These are phyloP conservation scores for Clarias macrocephalus DNA, from an alignment of 2,113 vertebrate genomes.

Conservation along the genomic window DNA sequence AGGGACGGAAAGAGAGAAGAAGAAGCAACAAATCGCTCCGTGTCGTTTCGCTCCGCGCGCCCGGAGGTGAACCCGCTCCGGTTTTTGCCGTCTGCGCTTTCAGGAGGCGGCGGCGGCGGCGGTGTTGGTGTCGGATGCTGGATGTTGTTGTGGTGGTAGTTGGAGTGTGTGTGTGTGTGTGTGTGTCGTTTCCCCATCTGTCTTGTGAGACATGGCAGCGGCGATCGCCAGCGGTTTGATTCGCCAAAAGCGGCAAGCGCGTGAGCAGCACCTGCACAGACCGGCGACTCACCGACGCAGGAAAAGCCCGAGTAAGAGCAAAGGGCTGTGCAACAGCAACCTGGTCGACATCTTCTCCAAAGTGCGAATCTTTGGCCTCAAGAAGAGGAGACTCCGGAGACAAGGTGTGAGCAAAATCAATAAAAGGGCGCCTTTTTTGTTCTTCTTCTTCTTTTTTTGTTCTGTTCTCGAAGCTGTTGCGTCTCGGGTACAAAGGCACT, in stretches of 20 bases:
- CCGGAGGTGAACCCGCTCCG: conserved; percentile 4
- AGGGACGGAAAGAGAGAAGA: conserved; percentile 10
- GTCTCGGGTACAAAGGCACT: conserved; percentile 8
- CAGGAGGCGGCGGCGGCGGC: neutral
- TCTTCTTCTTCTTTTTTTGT: neutral
- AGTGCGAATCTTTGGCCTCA: conserved; percentile 99
- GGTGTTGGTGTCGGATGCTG: conserved; percentile 27
- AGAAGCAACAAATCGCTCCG: neutral
- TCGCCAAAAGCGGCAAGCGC: conserved; percentile 95
- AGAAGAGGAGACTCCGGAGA: conserved; percentile 94
- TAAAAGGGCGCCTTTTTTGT: neutral
- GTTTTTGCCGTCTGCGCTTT: neutral
- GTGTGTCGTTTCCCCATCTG: conserved; percentile 41
- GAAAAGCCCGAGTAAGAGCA: conserved; percentile 95
- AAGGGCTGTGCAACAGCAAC: conserved; percentile 94
- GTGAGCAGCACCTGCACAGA: conserved; percentile 95
- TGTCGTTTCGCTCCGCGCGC: conserved; percentile 20
- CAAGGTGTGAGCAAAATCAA: conserved; percentile 81
- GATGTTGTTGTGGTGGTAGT: neutral
- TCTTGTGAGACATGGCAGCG: conserved; percentile 86
- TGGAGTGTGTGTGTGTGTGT: neutral
- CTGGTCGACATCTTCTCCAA: conserved; percentile 99
- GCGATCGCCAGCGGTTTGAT: conserved; percentile 97
- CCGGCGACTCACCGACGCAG: conserved; percentile 90
- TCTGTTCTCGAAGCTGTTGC: conserved; percentile 24